Evolutionary conservation across 2,113 vertebrate species (phyloP).

Genomic region (Callocephalon fimbriatum): DNA sequence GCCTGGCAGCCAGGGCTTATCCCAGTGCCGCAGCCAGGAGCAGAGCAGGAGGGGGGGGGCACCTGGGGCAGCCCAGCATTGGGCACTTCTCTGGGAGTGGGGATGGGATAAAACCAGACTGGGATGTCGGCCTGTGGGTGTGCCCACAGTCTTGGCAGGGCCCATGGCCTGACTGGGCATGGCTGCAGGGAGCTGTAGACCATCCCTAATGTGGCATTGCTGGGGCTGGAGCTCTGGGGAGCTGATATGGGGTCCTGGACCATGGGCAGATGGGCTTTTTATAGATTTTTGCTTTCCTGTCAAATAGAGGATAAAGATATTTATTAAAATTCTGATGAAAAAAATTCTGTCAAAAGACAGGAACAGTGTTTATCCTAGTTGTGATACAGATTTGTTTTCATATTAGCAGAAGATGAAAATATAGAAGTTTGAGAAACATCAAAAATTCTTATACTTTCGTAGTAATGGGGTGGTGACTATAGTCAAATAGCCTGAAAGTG

Average conservation of each 20-base stretch:
- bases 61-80: not conserved
- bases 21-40: not conserved
- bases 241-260: not conserved
- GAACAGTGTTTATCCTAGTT: not conserved
- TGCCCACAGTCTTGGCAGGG: rapidly evolving
- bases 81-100: rapidly evolving
- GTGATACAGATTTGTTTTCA: not conserved
- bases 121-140: rapidly evolving
- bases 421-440: not conserved
- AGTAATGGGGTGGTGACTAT: not conserved
- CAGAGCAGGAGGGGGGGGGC: rapidly evolving
- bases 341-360: not conserved
- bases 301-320: not conserved
- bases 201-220: rapidly evolving
- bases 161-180: not conserved
- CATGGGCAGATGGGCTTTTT: rapidly evolving
- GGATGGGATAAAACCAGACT: rapidly evolving
- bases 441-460: not conserved
- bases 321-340: not conserved
- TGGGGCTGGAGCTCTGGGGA: too few species aligned
- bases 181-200: not conserved
- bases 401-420: not conserved
- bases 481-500: not conserved
- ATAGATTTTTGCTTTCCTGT: not conserved
- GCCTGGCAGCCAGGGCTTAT: not conserved